Evolutionary conservation across 2,888 invertebrate genomes (phyloP).

Genomic region (Phymatocera aterrima): DNA sequence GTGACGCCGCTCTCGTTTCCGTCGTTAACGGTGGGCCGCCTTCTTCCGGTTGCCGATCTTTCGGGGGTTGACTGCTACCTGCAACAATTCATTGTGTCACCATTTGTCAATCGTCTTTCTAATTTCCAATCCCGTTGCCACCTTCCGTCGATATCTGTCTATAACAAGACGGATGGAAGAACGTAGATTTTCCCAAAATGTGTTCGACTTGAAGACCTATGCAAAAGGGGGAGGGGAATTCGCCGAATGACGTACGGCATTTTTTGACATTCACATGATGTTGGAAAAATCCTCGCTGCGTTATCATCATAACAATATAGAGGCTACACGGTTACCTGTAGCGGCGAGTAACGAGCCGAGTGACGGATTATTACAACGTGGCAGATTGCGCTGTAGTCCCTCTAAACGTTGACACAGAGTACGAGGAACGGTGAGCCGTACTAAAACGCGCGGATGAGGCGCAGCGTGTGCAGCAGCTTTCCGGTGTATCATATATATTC

Average conservation of each 20-base stretch:
- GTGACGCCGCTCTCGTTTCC: conserved; percentile 23
- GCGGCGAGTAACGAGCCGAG: conserved; percentile 31
- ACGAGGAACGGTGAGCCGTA: neutral
- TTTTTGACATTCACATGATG: too few relatives aligned
- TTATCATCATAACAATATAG: conserved; percentile 7
- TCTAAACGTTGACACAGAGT: conserved; percentile 21
- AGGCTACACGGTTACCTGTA: conserved; percentile 16
- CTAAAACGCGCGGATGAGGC: conserved; percentile 21
- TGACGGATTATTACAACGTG: conserved; percentile 29
- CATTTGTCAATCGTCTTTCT: neutral
- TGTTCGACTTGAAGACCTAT: too few relatives aligned
- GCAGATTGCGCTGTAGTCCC: conserved; percentile 19
- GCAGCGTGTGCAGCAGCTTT: conserved; percentile 13
- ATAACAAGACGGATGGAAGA: too few relatives aligned
- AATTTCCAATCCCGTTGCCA: too few relatives aligned
- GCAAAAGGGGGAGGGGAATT: too few relatives aligned
- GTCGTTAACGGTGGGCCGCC: neutral
- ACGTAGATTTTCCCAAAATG: too few relatives aligned
- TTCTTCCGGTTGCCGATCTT: conserved; percentile 12
- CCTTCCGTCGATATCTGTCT: too few relatives aligned
- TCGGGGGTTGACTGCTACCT: conserved; percentile 24
- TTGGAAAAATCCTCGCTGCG: neutral
- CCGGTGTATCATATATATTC: neutral
- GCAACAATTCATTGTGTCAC: neutral
- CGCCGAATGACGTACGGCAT: too few relatives aligned